Percentiles rank a stretch among this genome's conserved stretches.
These are phyloP conservation scores for Gari tellinella DNA, from an alignment of 2,888 invertebrate genomes.

Conservation along the genomic window DNA sequence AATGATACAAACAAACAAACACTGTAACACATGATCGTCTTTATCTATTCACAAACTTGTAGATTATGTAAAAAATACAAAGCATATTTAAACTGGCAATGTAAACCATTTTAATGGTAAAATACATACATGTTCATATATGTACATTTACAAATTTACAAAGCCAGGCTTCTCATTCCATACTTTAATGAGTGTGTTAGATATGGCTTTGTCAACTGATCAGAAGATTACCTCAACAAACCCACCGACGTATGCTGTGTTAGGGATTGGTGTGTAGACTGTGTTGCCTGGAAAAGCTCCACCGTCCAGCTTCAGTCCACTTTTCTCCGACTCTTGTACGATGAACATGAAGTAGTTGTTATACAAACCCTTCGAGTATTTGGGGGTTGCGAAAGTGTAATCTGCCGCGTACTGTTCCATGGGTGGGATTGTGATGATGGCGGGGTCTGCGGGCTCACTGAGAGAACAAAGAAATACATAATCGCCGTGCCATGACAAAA, in stretches of 20 bases:
- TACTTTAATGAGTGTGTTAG: too few species aligned
- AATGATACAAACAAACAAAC: not conserved
- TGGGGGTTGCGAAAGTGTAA: conserved; percentile 69
- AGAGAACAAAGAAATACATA: conserved; percentile 5
- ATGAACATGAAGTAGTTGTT: conserved; percentile 63
- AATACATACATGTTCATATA: too few species aligned
- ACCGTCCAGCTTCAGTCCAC: conserved; percentile 53
- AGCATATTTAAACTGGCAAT: too few species aligned
- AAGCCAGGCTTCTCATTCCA: too few species aligned
- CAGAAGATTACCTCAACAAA: conserved; percentile 28
- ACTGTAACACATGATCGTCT: too few species aligned
- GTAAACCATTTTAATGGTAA: too few species aligned
- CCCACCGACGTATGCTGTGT: conserved; percentile 52
- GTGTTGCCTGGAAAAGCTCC: conserved; percentile 33
- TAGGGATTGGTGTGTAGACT: conserved; percentile 50
- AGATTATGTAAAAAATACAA: too few species aligned
- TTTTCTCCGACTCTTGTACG: conserved; percentile 52
- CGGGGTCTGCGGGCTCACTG: conserved; percentile 68
- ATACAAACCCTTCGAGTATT: conserved; percentile 56
- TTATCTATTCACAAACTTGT: too few species aligned
- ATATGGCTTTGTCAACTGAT: too few species aligned
- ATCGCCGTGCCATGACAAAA: too few species aligned
- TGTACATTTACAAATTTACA: too few species aligned
- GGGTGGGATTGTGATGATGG: conserved; percentile 72
- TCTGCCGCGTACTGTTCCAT: conserved; percentile 68